Evolutionary conservation across 2,113 vertebrate species (phyloP).

Genomic region (Platichthys flesus): DNA sequence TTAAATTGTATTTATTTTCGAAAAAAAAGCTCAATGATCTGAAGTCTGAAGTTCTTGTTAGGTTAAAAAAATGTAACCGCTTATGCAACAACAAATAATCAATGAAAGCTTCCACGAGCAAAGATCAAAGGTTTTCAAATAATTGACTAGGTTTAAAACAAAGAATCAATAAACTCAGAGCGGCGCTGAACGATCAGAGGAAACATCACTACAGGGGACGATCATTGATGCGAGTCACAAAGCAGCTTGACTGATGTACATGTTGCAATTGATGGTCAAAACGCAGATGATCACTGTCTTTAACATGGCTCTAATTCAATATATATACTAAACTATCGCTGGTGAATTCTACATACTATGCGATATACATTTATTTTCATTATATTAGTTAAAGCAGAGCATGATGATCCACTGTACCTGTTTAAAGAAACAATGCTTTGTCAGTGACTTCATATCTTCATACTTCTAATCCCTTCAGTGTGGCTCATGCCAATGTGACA

Average conservation of each 20-base stretch:
- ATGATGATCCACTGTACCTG: no score
- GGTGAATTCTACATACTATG: no score
- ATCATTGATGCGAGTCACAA: background rate
- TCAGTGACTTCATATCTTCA: no score
- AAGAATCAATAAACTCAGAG: background rate
- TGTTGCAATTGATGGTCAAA: background rate
- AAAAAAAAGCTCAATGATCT: background rate
- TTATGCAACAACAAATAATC: background rate
- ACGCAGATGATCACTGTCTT: no score
- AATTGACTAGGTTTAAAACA: background rate
- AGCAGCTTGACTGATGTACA: background rate
- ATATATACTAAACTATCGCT: no score
- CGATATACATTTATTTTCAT: no score
- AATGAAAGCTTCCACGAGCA: background rate
- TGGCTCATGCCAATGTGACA: background rate
- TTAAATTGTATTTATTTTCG: background rate
- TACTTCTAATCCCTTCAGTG: no score
- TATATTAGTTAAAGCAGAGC: no score
- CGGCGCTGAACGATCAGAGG: background rate
- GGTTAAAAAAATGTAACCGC: background rate
- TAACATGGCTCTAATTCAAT: no score
- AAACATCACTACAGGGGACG: background rate
- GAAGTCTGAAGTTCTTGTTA: background rate
- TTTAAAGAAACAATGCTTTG: no score
- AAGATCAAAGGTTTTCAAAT: slow-evolving; percentile 7